These are phyloP conservation scores for Maniola jurtina DNA, from an alignment of 1,140 invertebrate genomes.

Conservation along the genomic window DNA sequence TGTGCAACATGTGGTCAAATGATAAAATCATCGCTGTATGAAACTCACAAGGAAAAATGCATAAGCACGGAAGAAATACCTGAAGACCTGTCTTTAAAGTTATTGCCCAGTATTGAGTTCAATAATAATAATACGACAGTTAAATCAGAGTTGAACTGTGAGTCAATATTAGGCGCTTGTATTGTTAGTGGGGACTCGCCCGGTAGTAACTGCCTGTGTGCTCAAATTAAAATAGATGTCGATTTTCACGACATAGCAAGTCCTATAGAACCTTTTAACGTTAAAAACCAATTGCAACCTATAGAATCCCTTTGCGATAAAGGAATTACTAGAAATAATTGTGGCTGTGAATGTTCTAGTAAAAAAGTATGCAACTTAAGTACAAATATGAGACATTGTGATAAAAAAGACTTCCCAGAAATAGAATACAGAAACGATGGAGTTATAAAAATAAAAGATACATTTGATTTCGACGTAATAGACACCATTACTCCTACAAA, in stretches of 20 bases:
- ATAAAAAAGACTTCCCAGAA: conserved; percentile 32
- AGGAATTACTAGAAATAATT: conserved; percentile 25
- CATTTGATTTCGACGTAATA: conserved; percentile 48
- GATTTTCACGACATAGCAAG: conserved; percentile 36
- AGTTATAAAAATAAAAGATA: conserved; percentile 59
- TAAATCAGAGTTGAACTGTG: conserved; percentile 38
- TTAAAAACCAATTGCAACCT: conserved; percentile 14
- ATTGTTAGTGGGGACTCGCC: conserved; percentile 39
- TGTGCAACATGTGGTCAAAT: conserved; percentile 31
- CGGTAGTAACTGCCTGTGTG: conserved; percentile 28
- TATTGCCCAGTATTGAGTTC: conserved; percentile 16
- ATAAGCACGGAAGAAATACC: conserved; percentile 6
- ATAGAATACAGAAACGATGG: conserved; percentile 53
- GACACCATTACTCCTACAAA: conserved; percentile 19
- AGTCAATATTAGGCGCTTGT: conserved; percentile 46
- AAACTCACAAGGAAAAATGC: conserved; percentile 31
- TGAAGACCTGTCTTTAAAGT: conserved; percentile 20
- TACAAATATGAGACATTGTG: neutral
- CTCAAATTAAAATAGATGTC: conserved; percentile 43
- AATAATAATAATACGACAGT: conserved; percentile 21
- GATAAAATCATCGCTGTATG: conserved; percentile 15
- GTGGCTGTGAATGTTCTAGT: conserved; percentile 45
- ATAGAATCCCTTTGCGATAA: conserved; percentile 1
- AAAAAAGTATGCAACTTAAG: neutral
- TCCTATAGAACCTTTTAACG: conserved; percentile 22